These are phyloP conservation scores for Eueides isabella DNA, from an alignment of 1,140 invertebrate genomes.

Conservation along the genomic window DNA sequence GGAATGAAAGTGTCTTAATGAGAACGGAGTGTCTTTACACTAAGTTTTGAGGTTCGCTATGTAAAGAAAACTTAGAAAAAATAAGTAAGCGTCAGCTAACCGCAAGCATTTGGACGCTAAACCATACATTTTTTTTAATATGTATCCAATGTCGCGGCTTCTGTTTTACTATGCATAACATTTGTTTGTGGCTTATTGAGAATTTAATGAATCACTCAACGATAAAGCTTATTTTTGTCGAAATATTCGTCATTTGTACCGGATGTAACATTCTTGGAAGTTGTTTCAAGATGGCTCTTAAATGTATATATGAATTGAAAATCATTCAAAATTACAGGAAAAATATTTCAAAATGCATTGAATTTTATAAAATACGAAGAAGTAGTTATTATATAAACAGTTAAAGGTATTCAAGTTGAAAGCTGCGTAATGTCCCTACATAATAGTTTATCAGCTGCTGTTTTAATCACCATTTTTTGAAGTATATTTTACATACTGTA, in stretches of 20 bases:
- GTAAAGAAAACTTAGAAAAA: background rate
- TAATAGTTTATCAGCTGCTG: too few relatives aligned
- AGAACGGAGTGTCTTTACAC: too few relatives aligned
- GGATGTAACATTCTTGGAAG: constrained; percentile 26
- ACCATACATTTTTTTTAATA: background rate
- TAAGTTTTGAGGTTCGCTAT: too few relatives aligned
- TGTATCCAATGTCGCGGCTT: constrained; percentile 32
- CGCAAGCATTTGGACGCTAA: constrained; percentile 14
- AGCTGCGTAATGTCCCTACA: background rate
- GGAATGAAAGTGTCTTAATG: too few relatives aligned
- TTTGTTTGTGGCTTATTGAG: constrained; percentile 46
- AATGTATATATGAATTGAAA: background rate
- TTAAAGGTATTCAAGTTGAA: background rate
- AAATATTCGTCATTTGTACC: constrained; percentile 33
- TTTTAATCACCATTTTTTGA: too few relatives aligned
- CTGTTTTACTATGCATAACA: constrained; percentile 38
- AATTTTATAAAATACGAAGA: background rate
- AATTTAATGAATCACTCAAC: constrained; percentile 53
- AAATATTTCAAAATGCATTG: constrained; percentile 20
- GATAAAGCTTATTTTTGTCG: constrained; percentile 40
- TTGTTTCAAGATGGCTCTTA: background rate
- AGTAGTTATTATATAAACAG: constrained; percentile 9
- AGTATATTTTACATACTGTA: too few relatives aligned
- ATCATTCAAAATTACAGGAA: constrained; percentile 15
- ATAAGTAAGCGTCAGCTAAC: constrained; percentile 14